Conservation (phyloP, 2,797 vertebrate species). For the Sebastes trivittatus region DNA sequence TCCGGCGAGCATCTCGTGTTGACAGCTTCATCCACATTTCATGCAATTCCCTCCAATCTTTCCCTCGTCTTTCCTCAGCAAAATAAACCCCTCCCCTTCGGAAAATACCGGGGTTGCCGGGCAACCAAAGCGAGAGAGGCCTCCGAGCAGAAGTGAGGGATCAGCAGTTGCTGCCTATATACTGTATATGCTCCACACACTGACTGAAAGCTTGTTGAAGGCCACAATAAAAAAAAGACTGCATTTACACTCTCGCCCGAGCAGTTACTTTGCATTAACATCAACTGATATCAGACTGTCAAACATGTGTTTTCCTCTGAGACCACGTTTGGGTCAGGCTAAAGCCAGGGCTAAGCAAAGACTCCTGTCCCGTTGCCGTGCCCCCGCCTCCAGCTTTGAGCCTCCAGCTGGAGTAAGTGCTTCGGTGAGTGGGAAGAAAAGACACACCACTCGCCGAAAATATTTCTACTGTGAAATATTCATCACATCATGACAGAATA, state of each 20-base stretch:
- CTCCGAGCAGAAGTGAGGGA: conserved; percentile 61
- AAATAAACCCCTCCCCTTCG: conserved; percentile 52
- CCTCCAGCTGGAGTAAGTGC: conserved; percentile 54
- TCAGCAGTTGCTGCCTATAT: conserved; percentile 61
- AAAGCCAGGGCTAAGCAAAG: conserved; percentile 19
- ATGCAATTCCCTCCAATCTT: conserved; percentile 37
- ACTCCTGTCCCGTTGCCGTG: conserved; percentile 4
- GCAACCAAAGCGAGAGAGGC: conserved; percentile 59
- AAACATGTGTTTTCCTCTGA: conserved; percentile 26
- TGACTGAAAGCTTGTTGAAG: conserved; percentile 32
- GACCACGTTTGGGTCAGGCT: conserved; percentile 30
- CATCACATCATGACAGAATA: conserved; percentile 69
- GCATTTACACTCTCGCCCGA: neutral
- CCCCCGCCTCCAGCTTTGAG: conserved; percentile 14
- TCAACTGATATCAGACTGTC: conserved; percentile 33
- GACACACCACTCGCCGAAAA: conserved; percentile 68
- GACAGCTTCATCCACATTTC: conserved; percentile 70
- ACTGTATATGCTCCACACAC: neutral
- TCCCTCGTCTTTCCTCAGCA: conserved; percentile 15
- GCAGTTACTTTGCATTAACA: conserved; percentile 27
- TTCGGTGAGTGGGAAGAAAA: conserved; percentile 41
- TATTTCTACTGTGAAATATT: conserved; percentile 76
- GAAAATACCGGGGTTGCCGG: conserved; percentile 59
- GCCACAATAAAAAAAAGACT: conserved; percentile 14
- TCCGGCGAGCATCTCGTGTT: conserved; percentile 43